Evolutionary conservation across 2,113 vertebrate species (phyloP), one percentile per base, ranked within the genome.

Genomic region (Trochalopteron elliotii): DNA sequence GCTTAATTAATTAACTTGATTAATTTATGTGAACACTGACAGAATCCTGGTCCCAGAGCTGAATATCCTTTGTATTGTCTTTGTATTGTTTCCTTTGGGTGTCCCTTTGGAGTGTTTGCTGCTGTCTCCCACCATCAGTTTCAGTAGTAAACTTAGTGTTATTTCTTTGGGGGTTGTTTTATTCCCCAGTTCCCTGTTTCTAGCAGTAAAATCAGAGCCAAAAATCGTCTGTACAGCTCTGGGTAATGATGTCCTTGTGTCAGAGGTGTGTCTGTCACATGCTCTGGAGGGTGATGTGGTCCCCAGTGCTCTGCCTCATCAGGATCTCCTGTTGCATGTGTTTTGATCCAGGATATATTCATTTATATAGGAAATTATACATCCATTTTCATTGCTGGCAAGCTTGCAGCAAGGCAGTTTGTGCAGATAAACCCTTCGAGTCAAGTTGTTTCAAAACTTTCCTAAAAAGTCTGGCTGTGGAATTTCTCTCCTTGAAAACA

Each of bases 111-210:
- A 70, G 23, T 5, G 15, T 75, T 67, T 75, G 56, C 39, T 76
- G 70, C 74, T 4, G 0, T 49, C 33, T 87, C 37, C 35, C 67
- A n/a, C 57, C 19, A 10, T 22, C 19, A 2, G 27, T 82, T 90
- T 65, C 28, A 20, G 67, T 17, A 45, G 31, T 2, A 1, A 13
- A 0, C 9, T 21, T 40, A 0, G 6, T 3, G 5, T 33, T 78
- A 4, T 3, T 67, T 63, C 45, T 33, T 10, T 40, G 56, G 31
- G 24, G 5, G 2, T 76, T 35, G 11, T 52, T 94, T 79, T 40
- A n/a, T 44, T 86, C 44, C n/a, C 28, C 2, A 3, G 21, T 50
- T 15, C 5, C 2, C 56, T 27, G 4, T 56, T 88, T 30, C 44
- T 52, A 12, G 12, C 8, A 35, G 79, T 47, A 60, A 65, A 71